Base-by-base conservation (phyloP, 2,113 vertebrate genomes). In the Alouatta palliata region DNA sequence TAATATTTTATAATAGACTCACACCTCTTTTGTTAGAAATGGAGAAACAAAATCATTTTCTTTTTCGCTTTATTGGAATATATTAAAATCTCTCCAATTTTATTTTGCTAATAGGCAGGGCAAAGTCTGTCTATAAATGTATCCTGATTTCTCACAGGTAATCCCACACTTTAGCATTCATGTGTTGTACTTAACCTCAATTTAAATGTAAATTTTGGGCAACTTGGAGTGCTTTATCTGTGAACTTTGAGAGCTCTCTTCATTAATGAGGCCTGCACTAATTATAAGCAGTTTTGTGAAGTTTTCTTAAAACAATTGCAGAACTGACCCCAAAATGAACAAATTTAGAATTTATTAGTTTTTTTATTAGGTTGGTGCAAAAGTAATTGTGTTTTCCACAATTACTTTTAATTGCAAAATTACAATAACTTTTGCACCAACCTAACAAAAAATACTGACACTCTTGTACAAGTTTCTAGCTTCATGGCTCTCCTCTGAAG, bases 181-280 rank as follows among this genome's bases (percentile, higher is more conserved):
- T 98, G 97, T 95, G 98, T 77, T 98, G 96, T 98, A 98, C 97
- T 99, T 99, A 98, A 98, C 98, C 98, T 98, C 98, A 98, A 99
- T 99, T 99, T 99, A 99, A 99, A 99, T 99, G 98, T 98, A 98
- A 98, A 99, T 99, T 99, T 98, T 98, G 98, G 98, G 97, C 98
- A 98, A 98, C 98, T 97, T 96, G 93, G 98, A 99, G 98, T 94
- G 96, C 98, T 98, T 98, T 98, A 97, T 98, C 98, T 98, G 97
- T 98, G 98, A 98, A 98, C 49, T 92, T 98, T 97, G 98, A 98
- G 98, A 97, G 97, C 94, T 97, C 98, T 98, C 95, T 97, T 98
- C 98, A 97, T 98, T 98, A 99, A 97, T 94, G 98, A 99, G 98
- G 97, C 98, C 98, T 98, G 98, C 92, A 98, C 98, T 98, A 98